Evolutionary conservation across 2,888 invertebrate species (phyloP), one percentile per base, ranked within the genome.

Genomic region (Volucella zonaria): DNA sequence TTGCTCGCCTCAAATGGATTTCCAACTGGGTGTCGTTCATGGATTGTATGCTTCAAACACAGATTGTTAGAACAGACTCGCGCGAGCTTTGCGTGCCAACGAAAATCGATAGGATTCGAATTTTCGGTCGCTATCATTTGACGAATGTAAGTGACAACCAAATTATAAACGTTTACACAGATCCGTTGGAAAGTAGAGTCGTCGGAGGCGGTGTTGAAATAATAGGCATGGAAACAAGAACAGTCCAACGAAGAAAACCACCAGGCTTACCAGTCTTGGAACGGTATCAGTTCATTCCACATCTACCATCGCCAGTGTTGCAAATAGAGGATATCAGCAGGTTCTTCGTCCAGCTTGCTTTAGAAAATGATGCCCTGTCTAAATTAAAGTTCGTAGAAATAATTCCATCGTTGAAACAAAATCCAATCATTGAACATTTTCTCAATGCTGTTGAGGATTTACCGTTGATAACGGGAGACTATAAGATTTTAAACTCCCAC

Each of bases 1-100:
- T 79, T 11, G 89, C 88, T n/a, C 87, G 88, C 90, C 88, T 82
- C 11, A 90, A 93, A 71, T 97, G 96, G 96, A 93, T 93, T 58
- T 94, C 94, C 88, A 96, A 96, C 91, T 97, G 97, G 97, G 95
- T 96, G 11, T 94, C 96, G 2, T 96, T 96, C 91, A 93, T 97
- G 92, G 97, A 97, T 91, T 95, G 95, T 62, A 95, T 97, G 94
- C 93, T 98, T 3, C 97, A 97, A 91, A 94, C 96, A 88, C 93
- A 94, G 88, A 94, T 96, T 74, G 90, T 96, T 12, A 93, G 94
- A 43, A 92, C 94, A 87, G 94, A 95, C 83, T 93, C 94, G 4
- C 93, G 95, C 31, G 94, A 94, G 8, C 93, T 96, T 8, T 94
- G 94, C 88, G 93, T 96, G 0, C 96, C 97, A 0, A 96, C 95